Conservation (phyloP, 2,113 vertebrate genomes). For the Engystomops pustulosus region DNA sequence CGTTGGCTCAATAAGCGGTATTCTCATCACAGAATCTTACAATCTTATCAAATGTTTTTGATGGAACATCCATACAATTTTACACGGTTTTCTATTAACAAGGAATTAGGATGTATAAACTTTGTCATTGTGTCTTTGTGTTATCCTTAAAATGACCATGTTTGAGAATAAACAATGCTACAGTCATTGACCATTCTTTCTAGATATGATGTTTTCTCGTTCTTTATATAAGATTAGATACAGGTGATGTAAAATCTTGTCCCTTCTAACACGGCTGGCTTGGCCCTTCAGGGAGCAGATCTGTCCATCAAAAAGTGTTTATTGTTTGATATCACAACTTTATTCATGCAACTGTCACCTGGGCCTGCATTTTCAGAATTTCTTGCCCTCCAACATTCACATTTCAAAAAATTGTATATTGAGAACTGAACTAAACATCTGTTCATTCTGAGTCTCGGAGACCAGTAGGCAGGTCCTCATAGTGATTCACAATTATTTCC, state of each 20-base stretch:
- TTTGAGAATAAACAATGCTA: constrained; percentile 25
- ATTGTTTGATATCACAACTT: background rate
- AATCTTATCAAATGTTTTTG: constrained; percentile 20
- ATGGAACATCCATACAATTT: constrained; percentile 24
- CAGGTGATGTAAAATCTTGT: background rate
- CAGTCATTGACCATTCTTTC: constrained; percentile 2
- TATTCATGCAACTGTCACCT: background rate
- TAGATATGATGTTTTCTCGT: background rate
- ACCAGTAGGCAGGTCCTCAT: too few species aligned
- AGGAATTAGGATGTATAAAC: constrained; percentile 15
- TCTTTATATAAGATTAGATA: background rate
- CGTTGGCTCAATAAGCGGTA: background rate
- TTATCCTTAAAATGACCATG: constrained; percentile 27
- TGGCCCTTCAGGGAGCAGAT: background rate
- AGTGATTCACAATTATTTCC: too few species aligned
- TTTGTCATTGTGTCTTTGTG: constrained; percentile 17
- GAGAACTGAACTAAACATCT: too few species aligned
- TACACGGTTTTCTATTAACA: constrained; percentile 17
- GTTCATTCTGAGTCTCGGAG: too few species aligned
- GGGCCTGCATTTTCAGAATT: background rate
- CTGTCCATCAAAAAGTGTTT: background rate
- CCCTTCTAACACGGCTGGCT: background rate
- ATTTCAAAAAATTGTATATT: too few species aligned
- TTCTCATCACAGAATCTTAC: background rate
- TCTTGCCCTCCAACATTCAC: background rate